Evolutionary conservation across 2,113 vertebrate genomes (phyloP).

Genomic region (Rostratula benghalensis): DNA sequence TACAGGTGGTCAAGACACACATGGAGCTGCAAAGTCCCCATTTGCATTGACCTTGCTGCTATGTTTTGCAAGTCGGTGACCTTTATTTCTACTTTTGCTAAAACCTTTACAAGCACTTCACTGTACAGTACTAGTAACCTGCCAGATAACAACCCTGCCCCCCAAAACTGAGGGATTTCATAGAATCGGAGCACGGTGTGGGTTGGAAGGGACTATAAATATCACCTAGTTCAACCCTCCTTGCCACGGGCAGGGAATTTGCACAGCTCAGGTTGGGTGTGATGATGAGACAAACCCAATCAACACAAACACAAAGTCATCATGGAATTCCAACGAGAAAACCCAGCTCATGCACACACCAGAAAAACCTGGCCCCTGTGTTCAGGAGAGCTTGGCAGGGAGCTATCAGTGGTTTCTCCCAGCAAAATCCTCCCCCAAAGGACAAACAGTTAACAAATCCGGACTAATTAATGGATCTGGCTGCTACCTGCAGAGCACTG

Average conservation of each 20-base stretch:
- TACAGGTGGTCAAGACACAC: neutral
- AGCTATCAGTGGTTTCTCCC: neutral
- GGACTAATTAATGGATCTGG: neutral
- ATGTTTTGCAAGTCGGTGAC: neutral
- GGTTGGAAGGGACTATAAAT: neutral
- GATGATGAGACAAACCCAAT: neutral
- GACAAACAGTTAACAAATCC: neutral
- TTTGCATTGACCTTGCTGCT: neutral
- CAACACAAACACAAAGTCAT: conserved; percentile 18
- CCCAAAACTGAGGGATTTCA: neutral
- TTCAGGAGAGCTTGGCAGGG: neutral
- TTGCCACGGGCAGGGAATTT: neutral
- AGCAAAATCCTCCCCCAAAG: neutral
- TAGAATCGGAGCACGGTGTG: neutral
- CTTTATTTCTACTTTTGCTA: neutral
- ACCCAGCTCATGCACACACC: conserved; percentile 33
- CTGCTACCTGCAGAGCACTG: neutral
- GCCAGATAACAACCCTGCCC: neutral
- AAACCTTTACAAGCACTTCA: neutral
- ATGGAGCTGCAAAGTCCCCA: neutral
- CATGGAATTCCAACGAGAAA: conserved; percentile 59
- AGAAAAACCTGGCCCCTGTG: neutral
- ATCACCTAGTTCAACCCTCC: neutral
- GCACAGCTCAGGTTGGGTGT: neutral
- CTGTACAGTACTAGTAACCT: neutral